Evolutionary conservation across 1,140 invertebrate genomes (phyloP).

Genomic region (Drosophila orena): DNA sequence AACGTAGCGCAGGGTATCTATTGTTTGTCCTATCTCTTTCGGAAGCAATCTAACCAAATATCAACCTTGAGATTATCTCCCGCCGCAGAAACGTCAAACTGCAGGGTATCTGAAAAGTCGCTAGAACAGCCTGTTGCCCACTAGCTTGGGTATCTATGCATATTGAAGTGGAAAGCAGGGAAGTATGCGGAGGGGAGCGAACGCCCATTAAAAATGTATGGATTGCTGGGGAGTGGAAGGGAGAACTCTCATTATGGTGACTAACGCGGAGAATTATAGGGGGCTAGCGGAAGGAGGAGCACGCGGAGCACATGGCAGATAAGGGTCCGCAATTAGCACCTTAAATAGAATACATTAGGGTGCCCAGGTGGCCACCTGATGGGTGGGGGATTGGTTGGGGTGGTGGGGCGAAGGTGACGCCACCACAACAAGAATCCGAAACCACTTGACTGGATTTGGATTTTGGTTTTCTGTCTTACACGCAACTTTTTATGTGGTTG

Average conservation of each 20-base stretch:
- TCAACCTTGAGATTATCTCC: neutral
- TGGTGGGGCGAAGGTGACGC: slow-evolving; percentile 33
- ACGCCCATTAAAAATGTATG: slow-evolving; percentile 43
- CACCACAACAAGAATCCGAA: slow-evolving; percentile 25
- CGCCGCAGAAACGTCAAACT: neutral
- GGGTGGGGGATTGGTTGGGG: neutral
- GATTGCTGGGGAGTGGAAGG: slow-evolving; percentile 20
- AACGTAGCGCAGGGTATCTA: neutral
- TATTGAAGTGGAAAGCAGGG: slow-evolving; percentile 11
- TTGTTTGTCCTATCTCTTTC: neutral
- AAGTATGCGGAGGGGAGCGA: neutral
- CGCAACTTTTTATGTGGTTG: slow-evolving; percentile 53
- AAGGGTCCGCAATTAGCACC: slow-evolving; percentile 57
- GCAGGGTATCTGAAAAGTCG: slow-evolving; percentile 15
- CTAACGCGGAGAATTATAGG: slow-evolving; percentile 24
- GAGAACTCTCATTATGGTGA: slow-evolving; percentile 33
- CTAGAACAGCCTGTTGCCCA: neutral
- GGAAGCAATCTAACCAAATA: neutral
- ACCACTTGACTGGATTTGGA: slow-evolving; percentile 59
- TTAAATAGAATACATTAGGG: slow-evolving; percentile 59
- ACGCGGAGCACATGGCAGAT: slow-evolving; percentile 45
- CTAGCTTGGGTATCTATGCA: slow-evolving; percentile 25
- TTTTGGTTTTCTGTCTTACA: slow-evolving; percentile 33
- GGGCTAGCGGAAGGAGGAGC: neutral
- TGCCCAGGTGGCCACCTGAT: slow-evolving; percentile 41